Base-by-base conservation (phyloP, 2,113 vertebrate genomes). In the Coryphaenoides rupestris region DNA sequence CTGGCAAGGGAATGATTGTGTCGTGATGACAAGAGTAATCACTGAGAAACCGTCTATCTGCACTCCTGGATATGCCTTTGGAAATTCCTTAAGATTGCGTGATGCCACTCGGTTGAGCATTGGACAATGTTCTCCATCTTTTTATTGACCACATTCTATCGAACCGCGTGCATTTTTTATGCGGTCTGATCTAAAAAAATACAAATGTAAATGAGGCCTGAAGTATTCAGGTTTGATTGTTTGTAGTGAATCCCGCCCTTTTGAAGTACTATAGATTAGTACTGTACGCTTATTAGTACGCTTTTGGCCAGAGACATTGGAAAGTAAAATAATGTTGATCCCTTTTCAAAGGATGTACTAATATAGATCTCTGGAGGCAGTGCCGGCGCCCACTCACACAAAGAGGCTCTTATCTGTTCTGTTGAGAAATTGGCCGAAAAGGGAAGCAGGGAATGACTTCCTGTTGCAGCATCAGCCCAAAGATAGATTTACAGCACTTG, bases 61-160 rank as follows among this genome's bases (percentile, higher is more conserved):
- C 69, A 72, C 72, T 75, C 60, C 70, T 86, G 82, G 82, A 81
- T 78, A 62, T 69, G 59, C 65, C 75, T 80, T 80, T 65, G 45
- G 47, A 70, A 78, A 88, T 89, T 73, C 89, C 78, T 74, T 86
- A 74, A 86, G 78, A 75, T 84, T 70, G 74, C 73, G 72, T 88
- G 86, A 84, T 77, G 65, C 47, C 68, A 58, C 70, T 70, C 66
- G 71, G 67, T 74, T 68, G 64, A 74, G 62, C 47, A 60, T 52
- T 52, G 22, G 19, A 60, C 17, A 52, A 57, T 64, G 14, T 66
- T 63, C 33, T 63, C 26, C 54, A 55, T 40, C 66, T 49, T 52
- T 40, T 60, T 62, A 59, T 73, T 22, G 58, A 33, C 17, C 46
- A 64, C 26, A 19, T 26, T 65, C 40, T 66, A 33, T 55, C 9